Base-by-base conservation (phyloP, 2,888 invertebrate species). In the Watsonalla binaria region DNA sequence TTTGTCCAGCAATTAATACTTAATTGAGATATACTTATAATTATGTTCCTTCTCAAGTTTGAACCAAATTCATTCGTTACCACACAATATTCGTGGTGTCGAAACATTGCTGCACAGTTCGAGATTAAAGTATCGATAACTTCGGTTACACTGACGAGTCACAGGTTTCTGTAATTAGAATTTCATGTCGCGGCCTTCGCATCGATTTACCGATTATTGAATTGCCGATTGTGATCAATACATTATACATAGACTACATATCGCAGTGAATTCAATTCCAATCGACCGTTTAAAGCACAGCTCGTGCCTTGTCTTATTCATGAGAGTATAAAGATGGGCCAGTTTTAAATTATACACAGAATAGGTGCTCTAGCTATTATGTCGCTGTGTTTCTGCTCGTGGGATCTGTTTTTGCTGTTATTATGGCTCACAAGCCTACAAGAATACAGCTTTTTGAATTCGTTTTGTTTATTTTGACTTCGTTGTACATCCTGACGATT, bases 61-160 rank as follows among this genome's bases (percentile, higher is more conserved):
- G 42, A 11, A 42, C 67, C 80, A 75, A 80, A 83, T 83, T 84
- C 82, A 80, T 74, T 66, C 66, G 78, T 80, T 80, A 63, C 60
- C 59, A 58, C 5, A 35, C 35, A 13, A 13, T n/a, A 13, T 48
- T 35, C 13, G 13, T 48, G 6, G 66, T 86, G 80, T 74, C 74
- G 84, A 84, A 86, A 85, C 73, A 56, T 65, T 76, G 76, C 66
- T 75, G 78, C 78, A 73, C 68, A 62, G 61, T 67, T 60, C 51
- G 52, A 74, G 81, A 83, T 86, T 72, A 80, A 80, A 70, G 76
- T 68, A 70, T 66, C 71, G 86, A 84, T 86, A 82, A 76, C 42
- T 42, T 42, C 42, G 42, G 70, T 60, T 65, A 66, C 61, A 70
- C 62, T 65, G 70, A 56, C 58, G 56, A 58, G 52, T 63, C 56